Percentiles rank a stretch among this genome's conserved stretches.
Conservation (phyloP, 2,888 invertebrate genomes). For the Blomia tropicalis region DNA sequence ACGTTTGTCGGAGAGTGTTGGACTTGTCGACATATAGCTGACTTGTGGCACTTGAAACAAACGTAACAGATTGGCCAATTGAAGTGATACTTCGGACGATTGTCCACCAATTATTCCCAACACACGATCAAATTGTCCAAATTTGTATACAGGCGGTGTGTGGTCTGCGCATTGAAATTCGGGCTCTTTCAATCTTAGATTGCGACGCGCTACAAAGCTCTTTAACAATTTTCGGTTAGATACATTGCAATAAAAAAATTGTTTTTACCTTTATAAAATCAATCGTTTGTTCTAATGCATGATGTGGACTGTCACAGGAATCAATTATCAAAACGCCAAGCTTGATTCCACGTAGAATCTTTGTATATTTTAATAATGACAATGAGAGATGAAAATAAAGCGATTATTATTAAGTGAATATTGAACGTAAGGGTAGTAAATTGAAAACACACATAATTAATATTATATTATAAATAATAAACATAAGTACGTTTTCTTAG, state of each 20-base stretch:
- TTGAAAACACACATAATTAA: background rate
- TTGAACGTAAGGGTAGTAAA: background rate
- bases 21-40: slow-evolving; percentile 44
- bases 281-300: slow-evolving; percentile 52
- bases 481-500: no score
- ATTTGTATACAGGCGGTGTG: slow-evolving; percentile 36
- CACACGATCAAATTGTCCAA: slow-evolving; percentile 39
- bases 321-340: slow-evolving; percentile 47
- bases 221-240: background rate
- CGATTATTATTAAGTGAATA: no score
- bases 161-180: slow-evolving; percentile 40
- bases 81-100: slow-evolving; percentile 42
- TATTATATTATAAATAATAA: no score
- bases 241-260: no score
- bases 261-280: slow-evolving; percentile 46
- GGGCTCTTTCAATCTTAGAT: slow-evolving; percentile 35
- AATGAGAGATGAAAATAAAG: no score
- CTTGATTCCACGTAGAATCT: slow-evolving; percentile 46
- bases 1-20: slow-evolving; percentile 41
- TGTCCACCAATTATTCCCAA: slow-evolving; percentile 43
- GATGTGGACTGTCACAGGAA: slow-evolving; percentile 49
- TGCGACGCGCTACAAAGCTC: slow-evolving; percentile 41
- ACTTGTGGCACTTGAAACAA: slow-evolving; percentile 44
- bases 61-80: slow-evolving; percentile 41
- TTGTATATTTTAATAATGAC: background rate